Evolutionary conservation across 1,140 invertebrate genomes (phyloP), one percentile per base, ranked within the genome.

Genomic region (Zaprionus kolodkinae): DNA sequence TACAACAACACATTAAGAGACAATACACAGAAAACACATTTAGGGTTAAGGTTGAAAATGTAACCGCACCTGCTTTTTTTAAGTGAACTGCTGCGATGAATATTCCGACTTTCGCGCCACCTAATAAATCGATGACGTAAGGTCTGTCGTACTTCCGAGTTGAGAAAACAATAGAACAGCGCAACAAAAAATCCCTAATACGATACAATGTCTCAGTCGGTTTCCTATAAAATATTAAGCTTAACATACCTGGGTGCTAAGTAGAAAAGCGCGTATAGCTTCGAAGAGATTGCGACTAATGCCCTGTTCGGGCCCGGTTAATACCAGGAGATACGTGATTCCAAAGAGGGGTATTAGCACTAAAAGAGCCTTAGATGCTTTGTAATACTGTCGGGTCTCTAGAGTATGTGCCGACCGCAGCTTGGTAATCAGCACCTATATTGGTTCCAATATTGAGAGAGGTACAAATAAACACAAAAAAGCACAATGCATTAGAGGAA

Each of bases 161-260:
- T 98, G 40, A 98, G 94, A 93, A 98, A 98, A 93, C 97, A 98
- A 93, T 98, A 98, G 91, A 98, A 96, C 15, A 98, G 91, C 9
- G 97, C 96, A 43, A 98, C 97, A 38, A 95, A 95, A 83, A 97
- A 96, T 52, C 97, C 97, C 92, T 92, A 63, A 15, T n/a, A 11
- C 54, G 27, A 45, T 27, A 12, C 11, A 66, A 13, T 11, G 13
- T 30, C 3, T 68, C 21, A 54, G 35, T 45, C 17, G 17, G 11
- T 17, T 21, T 17, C 13, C n/a, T 17, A 27, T 25, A 30, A 21
- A 1, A 25, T 12, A 36, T 63, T 15, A 33, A 13, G 43, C 1
- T 3, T 0, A 30, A 5, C 36, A 7, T 95, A 77, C 97, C 97
- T 98, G 97, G 56, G 96, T 96, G n/a, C 96, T 97, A 10, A 98